These are phyloP conservation scores for Synchiropus splendidus DNA, from an alignment of 2,113 vertebrate genomes.

Conservation along the genomic window DNA sequence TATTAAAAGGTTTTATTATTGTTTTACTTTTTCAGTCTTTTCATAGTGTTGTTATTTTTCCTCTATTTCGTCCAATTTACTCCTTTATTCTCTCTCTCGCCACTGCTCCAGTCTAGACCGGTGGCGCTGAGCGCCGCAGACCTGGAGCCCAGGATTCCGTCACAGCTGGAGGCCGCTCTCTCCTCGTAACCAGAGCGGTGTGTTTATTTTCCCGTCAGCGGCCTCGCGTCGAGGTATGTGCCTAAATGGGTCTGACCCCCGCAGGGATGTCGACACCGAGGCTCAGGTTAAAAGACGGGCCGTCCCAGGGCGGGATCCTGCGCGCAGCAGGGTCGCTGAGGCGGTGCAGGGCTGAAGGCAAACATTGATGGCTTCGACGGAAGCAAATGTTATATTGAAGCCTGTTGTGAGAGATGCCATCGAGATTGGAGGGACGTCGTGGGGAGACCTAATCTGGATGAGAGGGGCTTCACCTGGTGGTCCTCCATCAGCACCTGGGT, in stretches of 20 bases:
- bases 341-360: slow-evolving; percentile 50
- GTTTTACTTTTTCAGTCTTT: no score
- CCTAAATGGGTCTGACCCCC: slow-evolving; percentile 55
- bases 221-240: slow-evolving; percentile 58
- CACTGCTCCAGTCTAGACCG: no score
- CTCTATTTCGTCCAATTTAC: no score
- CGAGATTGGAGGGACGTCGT: no score
- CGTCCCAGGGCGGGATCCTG: slow-evolving; percentile 58
- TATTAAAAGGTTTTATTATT: no score
- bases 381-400: no score
- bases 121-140: slow-evolving; percentile 11
- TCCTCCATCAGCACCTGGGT: slow-evolving; percentile 33
- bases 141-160: slow-evolving; percentile 45
- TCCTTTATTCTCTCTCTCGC: no score
- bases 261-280: slow-evolving; percentile 48
- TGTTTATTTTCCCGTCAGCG: slow-evolving; percentile 70
- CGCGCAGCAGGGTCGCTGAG: slow-evolving; percentile 60
- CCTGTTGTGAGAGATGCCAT: no score
- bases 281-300: slow-evolving; percentile 59
- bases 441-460: no score
- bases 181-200: slow-evolving; percentile 39
- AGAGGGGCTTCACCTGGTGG: no score
- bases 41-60: no score
- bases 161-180: slow-evolving; percentile 38
- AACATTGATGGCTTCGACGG: slow-evolving; percentile 43